Evolutionary conservation across 2,797 vertebrate genomes (phyloP).

Genomic region (Amniataba percoides): DNA sequence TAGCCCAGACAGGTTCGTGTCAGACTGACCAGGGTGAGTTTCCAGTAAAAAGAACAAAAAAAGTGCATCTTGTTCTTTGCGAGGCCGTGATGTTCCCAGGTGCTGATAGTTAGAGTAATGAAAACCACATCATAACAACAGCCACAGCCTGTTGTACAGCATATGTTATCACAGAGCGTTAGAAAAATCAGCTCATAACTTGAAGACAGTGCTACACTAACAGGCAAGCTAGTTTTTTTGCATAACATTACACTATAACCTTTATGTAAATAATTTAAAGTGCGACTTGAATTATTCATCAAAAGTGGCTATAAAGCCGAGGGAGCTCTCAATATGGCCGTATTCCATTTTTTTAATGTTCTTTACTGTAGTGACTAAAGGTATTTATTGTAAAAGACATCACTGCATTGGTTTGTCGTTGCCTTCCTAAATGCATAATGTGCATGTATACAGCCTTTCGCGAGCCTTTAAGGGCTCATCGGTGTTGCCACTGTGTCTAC

Average conservation of each 20-base stretch:
- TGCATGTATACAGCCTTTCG: constrained; percentile 36
- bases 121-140: constrained; percentile 54
- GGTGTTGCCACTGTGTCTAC: constrained; percentile 56
- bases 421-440: constrained; percentile 53
- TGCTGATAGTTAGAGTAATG: constrained; percentile 47
- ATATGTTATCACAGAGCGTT: constrained; percentile 41
- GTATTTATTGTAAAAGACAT: constrained; percentile 72
- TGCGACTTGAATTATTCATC: constrained; percentile 79
- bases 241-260: constrained; percentile 75
- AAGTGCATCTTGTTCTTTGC: constrained; percentile 5
- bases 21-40: constrained; percentile 11
- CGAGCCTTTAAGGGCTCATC: constrained; percentile 11
- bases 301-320: constrained; percentile 67
- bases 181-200: constrained; percentile 58
- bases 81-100: constrained; percentile 22
- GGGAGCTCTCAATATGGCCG: constrained; percentile 56
- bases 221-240: constrained; percentile 56
- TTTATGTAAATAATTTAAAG: constrained; percentile 83
- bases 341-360: constrained; percentile 64
- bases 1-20: constrained; percentile 64
- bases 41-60: constrained; percentile 8
- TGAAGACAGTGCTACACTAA: constrained; percentile 61
- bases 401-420: constrained; percentile 48
- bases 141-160: constrained; percentile 39
- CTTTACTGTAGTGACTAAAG: constrained; percentile 64